These are phyloP conservation scores for Diaperis boleti DNA, from an alignment of 2,888 invertebrate genomes.

Conservation along the genomic window DNA sequence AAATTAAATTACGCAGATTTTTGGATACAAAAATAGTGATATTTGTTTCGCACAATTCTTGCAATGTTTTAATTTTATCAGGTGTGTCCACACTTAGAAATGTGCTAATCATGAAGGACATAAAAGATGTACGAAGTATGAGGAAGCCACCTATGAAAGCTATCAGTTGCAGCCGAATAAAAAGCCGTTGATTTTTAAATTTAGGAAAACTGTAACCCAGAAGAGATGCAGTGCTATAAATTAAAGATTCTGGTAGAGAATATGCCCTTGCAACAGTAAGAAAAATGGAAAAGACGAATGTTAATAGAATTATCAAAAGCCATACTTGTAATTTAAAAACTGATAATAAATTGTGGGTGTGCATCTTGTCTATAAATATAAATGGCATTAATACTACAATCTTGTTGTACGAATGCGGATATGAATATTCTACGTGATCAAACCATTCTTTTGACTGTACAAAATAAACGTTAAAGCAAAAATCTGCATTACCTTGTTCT, in stretches of 20 bases:
- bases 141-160: not conserved
- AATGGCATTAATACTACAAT: slow-evolving; percentile 1
- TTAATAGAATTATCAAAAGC: not conserved
- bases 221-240: not conserved
- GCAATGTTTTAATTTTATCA: not conserved
- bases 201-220: slow-evolving; percentile 2
- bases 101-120: not conserved
- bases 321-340: not conserved
- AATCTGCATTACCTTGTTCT: not conserved
- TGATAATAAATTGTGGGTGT: not conserved
- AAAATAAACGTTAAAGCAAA: slow-evolving; percentile 8
- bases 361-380: not conserved
- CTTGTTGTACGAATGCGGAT: slow-evolving; percentile 1
- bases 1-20: not conserved
- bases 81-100: not conserved
- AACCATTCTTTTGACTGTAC: not conserved
- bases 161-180: not conserved
- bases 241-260: not conserved
- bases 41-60: not conserved
- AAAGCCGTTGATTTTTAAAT: not conserved
- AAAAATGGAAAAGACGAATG: not conserved
- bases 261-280: not conserved
- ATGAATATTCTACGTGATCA: not conserved
- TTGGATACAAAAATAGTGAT: not conserved
- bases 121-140: slow-evolving; percentile 1